Evolutionary conservation across 2,113 vertebrate species (phyloP).

Genomic region (Arenaria interpres): DNA sequence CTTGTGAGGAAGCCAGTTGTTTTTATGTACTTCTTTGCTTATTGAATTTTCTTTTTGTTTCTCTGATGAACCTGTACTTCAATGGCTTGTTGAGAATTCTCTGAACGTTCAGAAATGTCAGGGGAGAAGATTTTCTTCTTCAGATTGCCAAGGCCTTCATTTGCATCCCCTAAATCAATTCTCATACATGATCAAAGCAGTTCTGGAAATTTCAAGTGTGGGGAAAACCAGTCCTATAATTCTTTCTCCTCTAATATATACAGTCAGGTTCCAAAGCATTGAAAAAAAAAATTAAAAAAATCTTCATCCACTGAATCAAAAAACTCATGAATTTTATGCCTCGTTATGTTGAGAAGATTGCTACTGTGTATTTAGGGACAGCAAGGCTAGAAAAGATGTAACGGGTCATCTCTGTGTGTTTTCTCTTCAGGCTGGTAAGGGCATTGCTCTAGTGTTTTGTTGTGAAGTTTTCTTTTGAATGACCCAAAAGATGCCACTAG

Average conservation of each 20-base stretch:
- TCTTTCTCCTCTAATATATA: not conserved
- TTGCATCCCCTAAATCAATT: constrained; percentile 63
- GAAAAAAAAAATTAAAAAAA: not conserved
- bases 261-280: not conserved
- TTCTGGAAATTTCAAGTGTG: constrained; percentile 4
- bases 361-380: not conserved
- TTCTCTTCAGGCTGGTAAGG: not conserved
- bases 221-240: not conserved
- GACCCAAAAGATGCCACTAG: not conserved
- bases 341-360: not conserved
- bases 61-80: constrained; percentile 22
- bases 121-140: constrained; percentile 42
- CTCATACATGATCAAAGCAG: constrained; percentile 44
- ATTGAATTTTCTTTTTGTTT: constrained; percentile 36
- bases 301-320: not conserved
- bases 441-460: not conserved
- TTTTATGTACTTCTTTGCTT: not conserved
- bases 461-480: not conserved
- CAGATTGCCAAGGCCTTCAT: constrained; percentile 45
- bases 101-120: constrained; percentile 32
- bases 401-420: fast-evolving
- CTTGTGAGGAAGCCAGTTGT: not conserved
- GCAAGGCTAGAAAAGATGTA: not conserved
- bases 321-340: not conserved
- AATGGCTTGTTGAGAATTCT: constrained; percentile 49